Evolutionary conservation across 2,797 vertebrate species (phyloP).

Genomic region (Falco naumanni): DNA sequence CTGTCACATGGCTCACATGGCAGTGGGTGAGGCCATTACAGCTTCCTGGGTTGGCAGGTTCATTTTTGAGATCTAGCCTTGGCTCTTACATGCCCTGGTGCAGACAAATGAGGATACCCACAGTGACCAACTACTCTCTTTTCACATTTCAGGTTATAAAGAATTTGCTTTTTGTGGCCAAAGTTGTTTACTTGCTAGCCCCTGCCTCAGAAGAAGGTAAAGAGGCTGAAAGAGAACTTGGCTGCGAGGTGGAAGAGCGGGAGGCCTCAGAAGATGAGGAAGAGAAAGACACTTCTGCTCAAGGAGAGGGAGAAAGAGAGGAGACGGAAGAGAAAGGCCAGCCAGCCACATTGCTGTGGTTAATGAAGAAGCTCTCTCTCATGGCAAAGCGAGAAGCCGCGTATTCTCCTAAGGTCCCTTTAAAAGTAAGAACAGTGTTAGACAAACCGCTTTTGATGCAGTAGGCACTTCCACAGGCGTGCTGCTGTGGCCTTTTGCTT

Average conservation of each 20-base stretch:
- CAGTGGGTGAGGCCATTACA: not conserved
- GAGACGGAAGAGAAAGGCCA: slow-evolving; percentile 67
- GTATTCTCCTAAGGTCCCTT: slow-evolving; percentile 85
- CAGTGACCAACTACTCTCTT: not conserved
- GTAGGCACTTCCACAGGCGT: not conserved
- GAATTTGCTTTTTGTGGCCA: slow-evolving; percentile 93
- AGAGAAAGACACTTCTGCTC: not conserved
- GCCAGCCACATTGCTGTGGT: slow-evolving; percentile 87
- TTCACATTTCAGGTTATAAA: slow-evolving; percentile 87
- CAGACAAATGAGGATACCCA: not conserved
- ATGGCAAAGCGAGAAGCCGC: slow-evolving; percentile 93
- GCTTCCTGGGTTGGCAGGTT: not conserved
- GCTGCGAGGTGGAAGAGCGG: not conserved
- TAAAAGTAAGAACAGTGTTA: slow-evolving; percentile 82
- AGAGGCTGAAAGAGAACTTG: not conserved
- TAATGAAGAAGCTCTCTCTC: slow-evolving; percentile 89
- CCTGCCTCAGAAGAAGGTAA: slow-evolving; percentile 75
- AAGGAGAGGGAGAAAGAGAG: slow-evolving; percentile 18
- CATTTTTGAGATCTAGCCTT: not conserved
- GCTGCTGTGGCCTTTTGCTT: not conserved
- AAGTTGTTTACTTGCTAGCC: slow-evolving; percentile 90
- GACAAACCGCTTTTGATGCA: not conserved
- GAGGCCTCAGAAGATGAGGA: slow-evolving; percentile 3
- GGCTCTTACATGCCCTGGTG: not conserved
- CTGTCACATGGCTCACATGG: not conserved